Percentiles rank a stretch among this genome's conserved stretches.
Evolutionary conservation across 2,797 vertebrate genomes (phyloP).

Genomic region (Bovichtus diacanthus): DNA sequence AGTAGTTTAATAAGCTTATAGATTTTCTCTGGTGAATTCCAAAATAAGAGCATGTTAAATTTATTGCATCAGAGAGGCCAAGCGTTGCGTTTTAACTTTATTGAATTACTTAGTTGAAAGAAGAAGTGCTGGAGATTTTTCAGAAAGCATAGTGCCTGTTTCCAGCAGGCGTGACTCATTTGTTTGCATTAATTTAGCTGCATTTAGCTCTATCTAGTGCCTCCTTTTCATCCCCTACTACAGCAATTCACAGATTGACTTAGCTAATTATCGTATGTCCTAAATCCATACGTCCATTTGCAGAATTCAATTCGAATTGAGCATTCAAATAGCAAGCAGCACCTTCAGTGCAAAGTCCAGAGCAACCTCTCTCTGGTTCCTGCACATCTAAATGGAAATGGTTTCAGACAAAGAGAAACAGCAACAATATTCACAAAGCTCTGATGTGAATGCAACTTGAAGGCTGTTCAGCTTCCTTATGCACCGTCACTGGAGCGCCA

Average conservation of each 20-base stretch:
- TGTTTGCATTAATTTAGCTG: constrained; percentile 4
- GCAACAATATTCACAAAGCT: constrained; percentile 23
- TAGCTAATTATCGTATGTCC: constrained; percentile 26
- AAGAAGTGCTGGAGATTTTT: constrained; percentile 3
- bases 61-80: constrained; percentile 31
- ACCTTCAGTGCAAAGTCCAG: not conserved
- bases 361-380: not conserved
- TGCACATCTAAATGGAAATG: constrained; percentile 35
- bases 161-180: constrained; percentile 10
- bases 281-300: constrained; percentile 40
- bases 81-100: constrained; percentile 36
- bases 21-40: constrained; percentile 39
- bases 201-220: not conserved
- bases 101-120: constrained; percentile 37
- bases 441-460: constrained; percentile 33
- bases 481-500: constrained; percentile 34
- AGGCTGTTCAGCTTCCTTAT: constrained; percentile 38
- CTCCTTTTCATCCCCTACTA: constrained; percentile 1
- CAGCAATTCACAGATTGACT: constrained; percentile 31
- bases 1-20: constrained; percentile 35
- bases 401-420: constrained; percentile 35
- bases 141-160: constrained; percentile 8
- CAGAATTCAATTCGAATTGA: constrained; percentile 19
- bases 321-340: constrained; percentile 8
- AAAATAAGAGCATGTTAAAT: constrained; percentile 36